Percentiles rank a stretch among this genome's conserved stretches.
Evolutionary conservation across 2,113 vertebrate species (phyloP).

Genomic region (Silurus asotus): DNA sequence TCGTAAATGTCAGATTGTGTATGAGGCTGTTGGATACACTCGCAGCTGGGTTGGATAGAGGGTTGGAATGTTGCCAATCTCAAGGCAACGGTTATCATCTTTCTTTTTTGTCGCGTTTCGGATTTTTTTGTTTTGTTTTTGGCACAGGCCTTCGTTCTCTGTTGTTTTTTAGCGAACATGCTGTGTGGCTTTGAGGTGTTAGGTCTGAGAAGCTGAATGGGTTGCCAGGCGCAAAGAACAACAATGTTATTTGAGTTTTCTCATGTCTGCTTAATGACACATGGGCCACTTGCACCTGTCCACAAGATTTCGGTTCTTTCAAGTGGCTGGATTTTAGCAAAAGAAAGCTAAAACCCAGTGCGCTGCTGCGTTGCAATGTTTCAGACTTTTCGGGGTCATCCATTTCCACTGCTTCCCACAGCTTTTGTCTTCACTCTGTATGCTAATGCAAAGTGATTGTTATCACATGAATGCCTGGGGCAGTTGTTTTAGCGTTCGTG

Average conservation of each 20-base stretch:
- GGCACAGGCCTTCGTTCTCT: conserved; percentile 14
- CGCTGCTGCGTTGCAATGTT: background rate
- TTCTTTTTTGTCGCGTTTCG: conserved; percentile 11
- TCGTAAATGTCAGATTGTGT: conserved; percentile 44
- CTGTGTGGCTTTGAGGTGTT: conserved; percentile 32
- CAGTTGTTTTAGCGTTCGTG: conserved; percentile 60
- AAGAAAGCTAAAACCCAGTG: conserved; percentile 23
- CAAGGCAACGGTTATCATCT: conserved; percentile 47
- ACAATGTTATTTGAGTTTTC: conserved; percentile 44
- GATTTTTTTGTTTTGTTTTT: conserved; percentile 10
- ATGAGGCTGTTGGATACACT: conserved; percentile 24
- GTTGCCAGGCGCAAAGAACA: conserved; percentile 35
- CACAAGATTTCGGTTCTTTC: conserved; percentile 48
- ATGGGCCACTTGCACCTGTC: conserved; percentile 66
- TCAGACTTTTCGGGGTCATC: background rate
- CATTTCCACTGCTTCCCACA: conserved; percentile 14
- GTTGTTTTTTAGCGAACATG: conserved; percentile 37
- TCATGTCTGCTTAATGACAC: conserved; percentile 52
- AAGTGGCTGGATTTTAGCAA: conserved; percentile 37
- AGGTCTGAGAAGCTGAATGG: conserved; percentile 33
- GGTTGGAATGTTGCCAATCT: conserved; percentile 38
- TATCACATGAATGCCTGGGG: conserved; percentile 51
- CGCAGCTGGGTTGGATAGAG: conserved; percentile 28
- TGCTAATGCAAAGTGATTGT: conserved; percentile 50
- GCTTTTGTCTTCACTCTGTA: conserved; percentile 23